Evolutionary conservation across 1,140 invertebrate species (phyloP).

Genomic region (Drosophila parabipectinata): DNA sequence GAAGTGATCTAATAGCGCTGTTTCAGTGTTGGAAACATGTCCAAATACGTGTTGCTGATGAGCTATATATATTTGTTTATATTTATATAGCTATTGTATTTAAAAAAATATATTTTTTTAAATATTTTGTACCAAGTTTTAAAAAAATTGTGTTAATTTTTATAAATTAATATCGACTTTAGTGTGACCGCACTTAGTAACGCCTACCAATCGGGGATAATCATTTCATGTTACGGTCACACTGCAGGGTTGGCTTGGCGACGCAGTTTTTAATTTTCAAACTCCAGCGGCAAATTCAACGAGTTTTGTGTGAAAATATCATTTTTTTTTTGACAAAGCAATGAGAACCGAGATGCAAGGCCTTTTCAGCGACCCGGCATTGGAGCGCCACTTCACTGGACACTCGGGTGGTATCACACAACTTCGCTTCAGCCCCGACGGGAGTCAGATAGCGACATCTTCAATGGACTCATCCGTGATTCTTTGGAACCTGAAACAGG

Average conservation of each 20-base stretch:
- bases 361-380: slow-evolving; percentile 85
- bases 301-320: neutral
- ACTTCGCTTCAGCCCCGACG: slow-evolving; percentile 90
- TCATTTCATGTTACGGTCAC: no score
- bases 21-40: no score
- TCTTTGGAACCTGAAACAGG: slow-evolving; percentile 90
- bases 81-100: no score
- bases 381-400: slow-evolving; percentile 92
- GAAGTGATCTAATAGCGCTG: neutral
- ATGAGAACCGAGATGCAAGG: slow-evolving; percentile 20
- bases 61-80: no score
- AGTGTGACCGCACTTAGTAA: no score
- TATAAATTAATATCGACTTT: no score
- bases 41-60: no score
- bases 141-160: no score
- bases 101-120: no score
- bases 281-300: slow-evolving; percentile 22
- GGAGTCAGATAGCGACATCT: slow-evolving; percentile 90
- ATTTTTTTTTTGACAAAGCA: neutral
- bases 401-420: slow-evolving; percentile 90
- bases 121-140: no score
- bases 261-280: slow-evolving; percentile 40
- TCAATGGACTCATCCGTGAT: slow-evolving; percentile 91
- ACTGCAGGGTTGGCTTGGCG: slow-evolving; percentile 4
- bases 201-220: no score